Base-by-base conservation (phyloP, 2,113 vertebrate genomes). In the Hippocampus guttulatus region DNA sequence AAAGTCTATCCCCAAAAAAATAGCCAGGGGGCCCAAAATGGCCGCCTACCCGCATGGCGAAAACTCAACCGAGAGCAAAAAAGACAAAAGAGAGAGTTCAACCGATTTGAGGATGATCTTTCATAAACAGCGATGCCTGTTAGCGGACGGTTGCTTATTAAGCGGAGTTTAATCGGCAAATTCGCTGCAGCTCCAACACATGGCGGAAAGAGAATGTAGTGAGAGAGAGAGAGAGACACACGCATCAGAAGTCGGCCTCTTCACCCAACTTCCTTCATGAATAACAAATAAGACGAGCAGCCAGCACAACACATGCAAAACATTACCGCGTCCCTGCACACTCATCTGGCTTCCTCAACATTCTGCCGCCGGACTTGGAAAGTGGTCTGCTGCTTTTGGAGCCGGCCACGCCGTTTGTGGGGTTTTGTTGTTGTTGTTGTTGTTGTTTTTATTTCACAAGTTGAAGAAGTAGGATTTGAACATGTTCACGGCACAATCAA, bases 211-310 rank as follows among this genome's bases (percentile, higher is more conserved):
- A 49, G 69, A 66, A 67, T 57, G 69, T 6, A 25, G 73, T 40
- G 75, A 61, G 78, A 61, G 75, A 71, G 78, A 61, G 75, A 71
- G 73, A 84, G 85, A 38, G 33, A 38, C 33, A 83, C 82, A 84
- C 85, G 84, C 85, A 88, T 88, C 86, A 85, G 81, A 87, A 88
- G 88, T 47, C 64, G 64, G 85, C 88, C 85, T 90, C 88, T 88
- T 90, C 87, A 88, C 86, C 87, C 88, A 78, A 80, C 88, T 90
- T 90, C 91, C 90, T 91, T 92, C 89, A 92, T 91, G 91, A 92
- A 91, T 92, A 89, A 88, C 90, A 91, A 92, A 91, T 88, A 81
- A 47, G 85, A 87, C 78, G 76, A 84, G 69, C 87, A 69, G 60
- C 84, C 83, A 82, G 83, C 83, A 84, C 87, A 89, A 90, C 88